Evolutionary conservation across 2,888 invertebrate genomes (phyloP), one percentile per base, ranked within the genome.

Genomic region (Xanthorhoe spadicearia): DNA sequence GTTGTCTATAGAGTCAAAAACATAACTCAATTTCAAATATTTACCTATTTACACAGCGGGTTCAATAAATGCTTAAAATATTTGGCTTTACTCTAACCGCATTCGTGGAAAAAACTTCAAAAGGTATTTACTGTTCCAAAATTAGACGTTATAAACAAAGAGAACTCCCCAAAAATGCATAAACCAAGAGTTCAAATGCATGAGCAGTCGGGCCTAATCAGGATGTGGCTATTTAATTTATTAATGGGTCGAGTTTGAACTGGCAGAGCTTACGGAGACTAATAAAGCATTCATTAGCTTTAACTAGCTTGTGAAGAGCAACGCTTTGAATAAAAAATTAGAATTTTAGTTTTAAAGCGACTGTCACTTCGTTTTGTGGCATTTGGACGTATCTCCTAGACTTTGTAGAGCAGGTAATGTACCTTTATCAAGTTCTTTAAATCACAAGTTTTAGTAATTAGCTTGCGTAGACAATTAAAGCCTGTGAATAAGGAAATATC

Each of bases 141-240:
- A 66, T 63, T 66, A 72, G 59, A 61, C 35, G 50, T 15, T 59
- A 52, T 68, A 69, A 65, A 68, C 64, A 64, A 60, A 61, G 35
- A 48, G 56, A 32, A 23, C 56, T 58, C 51, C 53, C 61, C 53
- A 67, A 71, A 71, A 64, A 58, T 59, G 38, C 61, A 58, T 35
- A 62, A 61, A 35, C 58, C 35, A 46, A 48, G 57, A 64, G 61
- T 60, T 62, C 60, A 66, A 69, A 69, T 67, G 67, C 63, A 62
- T 57, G 70, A 59, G 71, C 69, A 72, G 75, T 74, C 63, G 61
- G 43, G 53, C 53, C 53, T 69, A 74, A 75, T 74, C 69, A 73
- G 77, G 74, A 77, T 74, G 75, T 73, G 54, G 68, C 61, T 63
- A 66, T 69, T 70, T 70, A 67, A 73, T 69, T 66, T 69, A 63